These are phyloP conservation scores for Phymorhynchus buccinoides DNA, from an alignment of 1,140 invertebrate genomes.

Conservation along the genomic window DNA sequence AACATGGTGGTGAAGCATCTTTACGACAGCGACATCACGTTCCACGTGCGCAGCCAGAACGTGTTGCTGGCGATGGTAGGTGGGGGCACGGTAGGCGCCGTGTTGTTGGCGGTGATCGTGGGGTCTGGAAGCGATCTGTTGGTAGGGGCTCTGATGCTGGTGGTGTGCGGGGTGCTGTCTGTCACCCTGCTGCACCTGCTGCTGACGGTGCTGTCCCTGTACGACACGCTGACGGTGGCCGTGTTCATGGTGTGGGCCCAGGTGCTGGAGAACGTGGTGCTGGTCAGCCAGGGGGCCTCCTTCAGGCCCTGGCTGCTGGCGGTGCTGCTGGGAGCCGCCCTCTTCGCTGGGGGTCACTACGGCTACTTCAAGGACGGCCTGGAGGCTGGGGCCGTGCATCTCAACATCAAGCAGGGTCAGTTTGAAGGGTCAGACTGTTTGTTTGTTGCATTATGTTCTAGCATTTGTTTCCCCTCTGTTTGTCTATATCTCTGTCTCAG, in stretches of 20 bases:
- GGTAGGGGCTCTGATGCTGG: conserved; percentile 20
- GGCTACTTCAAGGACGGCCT: conserved; percentile 33
- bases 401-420: conserved; percentile 35
- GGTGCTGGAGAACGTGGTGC: conserved; percentile 33
- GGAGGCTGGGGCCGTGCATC: conserved; percentile 34
- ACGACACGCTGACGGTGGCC: conserved; percentile 29
- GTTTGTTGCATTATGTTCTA: too few relatives aligned
- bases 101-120: neutral
- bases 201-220: conserved; percentile 31
- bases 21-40: conserved; percentile 28
- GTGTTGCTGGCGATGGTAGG: neutral
- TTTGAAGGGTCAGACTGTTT: neutral
- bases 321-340: conserved; percentile 1
- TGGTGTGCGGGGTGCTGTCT: conserved; percentile 23
- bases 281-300: neutral
- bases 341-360: conserved; percentile 31
- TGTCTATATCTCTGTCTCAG: neutral
- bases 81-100: neutral
- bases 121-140: neutral
- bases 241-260: conserved; percentile 36
- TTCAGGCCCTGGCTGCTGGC: neutral
- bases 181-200: conserved; percentile 17
- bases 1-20: conserved; percentile 37
- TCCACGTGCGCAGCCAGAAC: conserved; percentile 21
- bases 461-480: too few relatives aligned